A percentile compares a stretch with the other conserved stretches of the same genome.
Evolutionary conservation across 1,140 invertebrate species (phyloP).

Genomic region (Drosophila willistoni): DNA sequence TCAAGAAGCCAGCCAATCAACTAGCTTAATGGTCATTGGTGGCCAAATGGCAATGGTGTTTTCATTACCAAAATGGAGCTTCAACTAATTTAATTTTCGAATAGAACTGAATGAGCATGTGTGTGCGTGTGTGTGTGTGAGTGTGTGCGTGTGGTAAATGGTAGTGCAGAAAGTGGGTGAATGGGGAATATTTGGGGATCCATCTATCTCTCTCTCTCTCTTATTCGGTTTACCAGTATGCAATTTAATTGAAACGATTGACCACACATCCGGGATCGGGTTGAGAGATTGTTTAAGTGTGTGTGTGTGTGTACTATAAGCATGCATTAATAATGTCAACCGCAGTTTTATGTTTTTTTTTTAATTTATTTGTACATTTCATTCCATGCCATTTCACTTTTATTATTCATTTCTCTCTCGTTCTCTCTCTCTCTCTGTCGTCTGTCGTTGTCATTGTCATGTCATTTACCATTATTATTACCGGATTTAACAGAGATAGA

Average conservation of each 20-base stretch:
- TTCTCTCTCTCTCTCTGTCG: conserved; percentile 6
- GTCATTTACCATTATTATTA: conserved; percentile 52
- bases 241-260: conserved; percentile 58
- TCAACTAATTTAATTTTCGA: neutral
- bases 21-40: neutral
- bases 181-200: no score
- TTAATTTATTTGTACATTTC: conserved; percentile 38
- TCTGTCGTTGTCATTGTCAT: conserved; percentile 50
- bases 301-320: conserved; percentile 33
- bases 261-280: conserved; percentile 39
- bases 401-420: conserved; percentile 28
- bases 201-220: neutral
- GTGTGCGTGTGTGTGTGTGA: neutral
- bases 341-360: conserved; percentile 53
- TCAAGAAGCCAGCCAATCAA: neutral
- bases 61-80: conserved; percentile 7
- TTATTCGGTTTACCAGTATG: conserved; percentile 20
- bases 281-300: neutral
- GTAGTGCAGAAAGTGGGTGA: neutral
- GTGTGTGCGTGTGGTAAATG: neutral
- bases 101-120: conserved; percentile 3
- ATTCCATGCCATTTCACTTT: conserved; percentile 56
- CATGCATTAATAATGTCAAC: conserved; percentile 57
- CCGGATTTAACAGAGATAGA: conserved; percentile 34
- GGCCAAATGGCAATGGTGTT: neutral